These are phyloP conservation scores for Drosophila teissieri DNA, from an alignment of 1,140 invertebrate species.

Conservation along the genomic window DNA sequence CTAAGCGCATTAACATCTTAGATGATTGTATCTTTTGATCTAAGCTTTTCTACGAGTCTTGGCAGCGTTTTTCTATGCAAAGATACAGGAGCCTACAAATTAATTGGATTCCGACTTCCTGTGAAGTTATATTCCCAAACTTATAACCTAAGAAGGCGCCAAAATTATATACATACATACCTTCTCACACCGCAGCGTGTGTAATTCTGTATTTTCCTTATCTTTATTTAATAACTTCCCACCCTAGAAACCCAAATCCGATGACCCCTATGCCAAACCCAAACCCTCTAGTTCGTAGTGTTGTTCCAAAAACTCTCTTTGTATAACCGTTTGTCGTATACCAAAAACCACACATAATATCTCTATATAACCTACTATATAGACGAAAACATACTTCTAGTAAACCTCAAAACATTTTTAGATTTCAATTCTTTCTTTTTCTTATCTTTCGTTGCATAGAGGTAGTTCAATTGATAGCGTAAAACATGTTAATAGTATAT, in stretches of 20 bases:
- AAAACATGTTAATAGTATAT: slow-evolving; percentile 37
- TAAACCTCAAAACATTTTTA: slow-evolving; percentile 38
- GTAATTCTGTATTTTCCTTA: slow-evolving; percentile 14
- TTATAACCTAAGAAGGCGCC: background rate
- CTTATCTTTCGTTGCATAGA: slow-evolving; percentile 20
- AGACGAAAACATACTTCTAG: slow-evolving; percentile 35
- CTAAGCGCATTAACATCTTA: no score
- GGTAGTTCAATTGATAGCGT: slow-evolving; percentile 38
- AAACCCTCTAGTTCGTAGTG: slow-evolving; percentile 58
- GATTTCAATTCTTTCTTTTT: slow-evolving; percentile 25
- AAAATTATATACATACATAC: background rate
- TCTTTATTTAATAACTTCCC: slow-evolving; percentile 18
- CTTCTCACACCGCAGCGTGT: slow-evolving; percentile 4
- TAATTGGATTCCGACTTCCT: slow-evolving; percentile 1
- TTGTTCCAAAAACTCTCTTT: slow-evolving; percentile 54
- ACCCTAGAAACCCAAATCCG: background rate
- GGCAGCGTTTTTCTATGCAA: background rate
- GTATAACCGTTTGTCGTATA: slow-evolving; percentile 60
- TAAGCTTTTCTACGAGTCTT: no score
- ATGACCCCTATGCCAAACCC: slow-evolving; percentile 13
- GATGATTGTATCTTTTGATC: no score
- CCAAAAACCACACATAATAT: slow-evolving; percentile 58
- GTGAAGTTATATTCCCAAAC: background rate
- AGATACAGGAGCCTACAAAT: background rate
- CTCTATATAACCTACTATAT: slow-evolving; percentile 42